Base-by-base conservation (phyloP, 2,888 invertebrate genomes). In the Drosophila subquinaria region DNA sequence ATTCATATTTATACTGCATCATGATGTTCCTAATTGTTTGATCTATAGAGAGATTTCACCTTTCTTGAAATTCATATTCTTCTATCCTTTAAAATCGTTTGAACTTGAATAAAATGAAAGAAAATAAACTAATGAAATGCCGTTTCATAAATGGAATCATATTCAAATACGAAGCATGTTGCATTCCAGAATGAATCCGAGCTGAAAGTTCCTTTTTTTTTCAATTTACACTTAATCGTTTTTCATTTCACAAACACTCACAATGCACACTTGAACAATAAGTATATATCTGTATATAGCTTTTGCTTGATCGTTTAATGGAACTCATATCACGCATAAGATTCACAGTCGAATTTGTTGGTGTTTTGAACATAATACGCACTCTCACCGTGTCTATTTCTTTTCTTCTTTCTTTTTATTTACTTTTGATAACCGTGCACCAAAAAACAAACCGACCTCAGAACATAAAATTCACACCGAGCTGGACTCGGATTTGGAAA, bases 401-500 rank as follows among this genome's bases (percentile, higher is more conserved):
- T 89, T 76, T 85, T 85, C 85, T 84, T 89, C 78, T 88, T 89
- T 78, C 72, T 89, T 87, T 89, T 84, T 75, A 45, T 81, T 85
- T 82, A 89, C 74, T 88, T 89, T 85, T 89, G 82, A 85, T 85
- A 85, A 88, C 88, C 89, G 88, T 69, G 72, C 80, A 88, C 80
- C 86, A 87, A 78, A 82, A 30, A 87, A 78, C 80, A 30, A 64
- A 90, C 78, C 79, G 79, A 89, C 81, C 79, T 86, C 90, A 87
- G 89, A 90, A 79, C 79, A 87, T 90, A 82, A 87, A 82, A 79
- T 90, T 91, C 82, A 91, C 92, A 91, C 91, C 91, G 92, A 93
- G 90, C 90, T 91, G 91, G 92, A 92, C 86, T 87, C 86, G 91
- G 90, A 90, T 90, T 91, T 92, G 92, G 91, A 91, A 81, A 84